A percentile compares a stretch with the other conserved stretches of the same genome.
Evolutionary conservation across 2,888 invertebrate genomes (phyloP).

Genomic region (Abscondita cerata): DNA sequence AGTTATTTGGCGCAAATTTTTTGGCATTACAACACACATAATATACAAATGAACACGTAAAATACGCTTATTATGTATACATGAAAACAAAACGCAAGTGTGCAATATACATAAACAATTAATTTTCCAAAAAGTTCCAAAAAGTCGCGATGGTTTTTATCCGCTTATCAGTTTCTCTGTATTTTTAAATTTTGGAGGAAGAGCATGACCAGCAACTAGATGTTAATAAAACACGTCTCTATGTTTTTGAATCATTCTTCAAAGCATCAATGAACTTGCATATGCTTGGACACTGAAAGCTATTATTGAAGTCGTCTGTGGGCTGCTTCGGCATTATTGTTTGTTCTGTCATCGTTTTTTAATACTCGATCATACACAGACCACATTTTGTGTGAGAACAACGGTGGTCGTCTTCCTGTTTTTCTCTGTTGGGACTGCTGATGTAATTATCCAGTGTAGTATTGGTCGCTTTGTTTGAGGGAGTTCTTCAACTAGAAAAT

Average conservation of each 20-base stretch:
- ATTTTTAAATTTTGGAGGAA: too few relatives aligned
- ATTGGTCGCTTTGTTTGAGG: neutral
- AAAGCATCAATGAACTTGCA: slow-evolving; percentile 8
- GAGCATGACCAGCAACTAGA: neutral
- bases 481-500: neutral
- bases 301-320: slow-evolving; percentile 3
- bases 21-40: too few relatives aligned
- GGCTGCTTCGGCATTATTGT: slow-evolving; percentile 6
- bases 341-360: slow-evolving; percentile 3
- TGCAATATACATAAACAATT: too few relatives aligned
- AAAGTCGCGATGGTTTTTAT: too few relatives aligned
- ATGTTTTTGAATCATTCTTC: neutral
- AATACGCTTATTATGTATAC: too few relatives aligned
- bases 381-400: slow-evolving; percentile 12
- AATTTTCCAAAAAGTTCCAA: too few relatives aligned
- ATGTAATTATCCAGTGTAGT: slow-evolving; percentile 4
- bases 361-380: slow-evolving; percentile 7
- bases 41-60: too few relatives aligned
- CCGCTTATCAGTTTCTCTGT: too few relatives aligned
- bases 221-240: slow-evolving; percentile 7
- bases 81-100: too few relatives aligned
- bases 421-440: neutral
- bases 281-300: slow-evolving; percentile 2
- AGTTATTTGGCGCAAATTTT: too few relatives aligned
- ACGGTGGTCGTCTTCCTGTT: slow-evolving; percentile 6